These are phyloP conservation scores for Rhineura floridana DNA, from an alignment of 2,113 vertebrate genomes.

Conservation along the genomic window DNA sequence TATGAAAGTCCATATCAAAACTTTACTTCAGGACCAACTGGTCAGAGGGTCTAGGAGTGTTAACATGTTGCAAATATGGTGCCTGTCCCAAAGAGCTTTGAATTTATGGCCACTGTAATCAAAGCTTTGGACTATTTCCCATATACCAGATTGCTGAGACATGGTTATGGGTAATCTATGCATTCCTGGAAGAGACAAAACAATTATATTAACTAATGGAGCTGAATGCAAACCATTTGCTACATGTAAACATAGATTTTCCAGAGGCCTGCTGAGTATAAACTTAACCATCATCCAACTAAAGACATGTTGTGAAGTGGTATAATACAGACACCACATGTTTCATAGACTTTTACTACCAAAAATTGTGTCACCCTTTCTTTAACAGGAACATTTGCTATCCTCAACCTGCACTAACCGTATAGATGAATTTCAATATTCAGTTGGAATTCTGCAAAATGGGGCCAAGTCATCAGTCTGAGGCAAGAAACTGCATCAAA, in stretches of 20 bases:
- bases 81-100: neutral
- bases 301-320: conserved; percentile 61
- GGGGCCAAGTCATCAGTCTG: neutral
- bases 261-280: conserved; percentile 68
- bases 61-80: neutral
- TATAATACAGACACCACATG: conserved; percentile 71
- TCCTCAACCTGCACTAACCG: conserved; percentile 46
- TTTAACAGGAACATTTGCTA: conserved; percentile 60
- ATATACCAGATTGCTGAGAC: conserved; percentile 8
- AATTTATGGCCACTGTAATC: fast-evolving
- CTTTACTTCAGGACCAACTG: neutral
- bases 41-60: neutral
- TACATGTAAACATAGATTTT: conserved; percentile 72
- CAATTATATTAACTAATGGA: conserved; percentile 68
- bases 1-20: neutral
- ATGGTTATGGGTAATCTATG: conserved; percentile 44
- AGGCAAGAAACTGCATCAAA: neutral
- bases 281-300: conserved; percentile 74
- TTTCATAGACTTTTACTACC: conserved; percentile 68
- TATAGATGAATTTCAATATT: conserved; percentile 66
- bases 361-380: conserved; percentile 65
- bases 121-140: conserved; percentile 27
- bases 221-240: conserved; percentile 71
- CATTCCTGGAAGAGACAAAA: conserved; percentile 55
- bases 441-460: conserved; percentile 35